Base-by-base conservation (phyloP, 2,113 vertebrate species). In the Tenebrosternarchus preto region DNA sequence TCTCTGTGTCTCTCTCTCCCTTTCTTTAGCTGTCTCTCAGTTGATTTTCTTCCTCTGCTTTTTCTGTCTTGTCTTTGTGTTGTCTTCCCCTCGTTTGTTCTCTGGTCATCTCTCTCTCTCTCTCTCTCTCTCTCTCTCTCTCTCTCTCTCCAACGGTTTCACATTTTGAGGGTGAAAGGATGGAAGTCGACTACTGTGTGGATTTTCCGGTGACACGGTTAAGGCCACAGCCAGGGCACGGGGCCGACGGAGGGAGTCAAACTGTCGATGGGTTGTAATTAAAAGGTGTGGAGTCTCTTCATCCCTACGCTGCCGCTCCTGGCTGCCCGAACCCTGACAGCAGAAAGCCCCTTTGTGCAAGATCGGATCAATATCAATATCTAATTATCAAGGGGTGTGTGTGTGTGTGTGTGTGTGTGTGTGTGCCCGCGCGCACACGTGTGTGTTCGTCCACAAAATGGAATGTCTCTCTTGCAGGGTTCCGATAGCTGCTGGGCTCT, bases 231-330 rank as follows among this genome's bases (percentile, higher is more conserved):
- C 1, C 63, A 29, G 31, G 1, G 16, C 11, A 4, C n/a, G n/a
- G 55, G 16, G 61, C 15, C 60, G 59, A 66, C 64, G 63, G 11
- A 43, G n/a, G n/a, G 15, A 29, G 9, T 9, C 27, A 20, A 46
- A 19, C 64, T 6, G 36, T 6, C 22, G 29, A 89, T 83, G 61
- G 73, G 77, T 68, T 85, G 85, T 90, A 86, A 90, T 91, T 88
- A 88, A 88, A 88, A 83, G 85, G 79, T 85, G 73, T 56, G 61
- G 68, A 82, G 85, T 84, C 77, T 33, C 60, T 50, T 57, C 6
- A 24, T 76, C 66, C 33, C 17, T 22, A 2, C 19, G 7, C 29
- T 59, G 27, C 19, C 19, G 22, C 39, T 55, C 43, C 22, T 50
- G 39, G 73, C 57, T 19, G 27, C 6, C 31, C 19, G 16, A 61